Base-by-base conservation (phyloP, 2,113 vertebrate genomes). In the Micronycteris hirsuta region DNA sequence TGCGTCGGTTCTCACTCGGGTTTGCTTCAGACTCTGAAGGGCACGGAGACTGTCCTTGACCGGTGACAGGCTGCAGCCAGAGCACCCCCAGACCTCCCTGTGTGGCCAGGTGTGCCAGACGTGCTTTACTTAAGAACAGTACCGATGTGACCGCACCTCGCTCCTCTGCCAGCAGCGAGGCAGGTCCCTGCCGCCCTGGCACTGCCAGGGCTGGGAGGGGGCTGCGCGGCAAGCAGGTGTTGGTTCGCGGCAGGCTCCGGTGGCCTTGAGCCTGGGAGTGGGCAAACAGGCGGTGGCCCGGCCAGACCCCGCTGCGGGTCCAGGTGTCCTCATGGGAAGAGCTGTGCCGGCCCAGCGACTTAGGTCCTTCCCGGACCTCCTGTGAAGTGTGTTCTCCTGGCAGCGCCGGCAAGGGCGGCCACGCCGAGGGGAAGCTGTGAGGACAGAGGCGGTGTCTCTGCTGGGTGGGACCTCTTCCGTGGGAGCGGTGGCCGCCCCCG, bases 331-430 rank as follows among this genome's bases (percentile, higher is more conserved):
- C 0, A 0, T 4, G 81, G 47, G 41, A 28, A 14, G 0, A 0
- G 7, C 33, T 24, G 4, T 0, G 1, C 38, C n/a, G 16, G 19
- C 2, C 9, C 31, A 36, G 26, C 13, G 49, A 17, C 52, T 14
- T 14, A 11, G 16, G 2, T 24, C 15, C 38, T 31, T 49, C 8
- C 26, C 3, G 78, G 49, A 11, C 11, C 67, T 77, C 13, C 20
- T 9, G 0, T 1, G 15, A n/a, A 20, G 43, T 10, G 6, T 2
- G 19, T 26, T 11, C n/a, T 3, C 12, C 0, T 0, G 17, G 16
- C 0, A 0, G 22, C 6, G 0, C 28, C 83, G 0, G 1, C 7
- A 14, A 1, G 58, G 0, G 5, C 1, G 3, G 4, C 17, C 24
- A 14, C 38, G 0, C 10, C 31, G 45, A 31, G 7, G 11, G 0